Evolutionary conservation across 1,140 invertebrate genomes (phyloP), one percentile per base, ranked within the genome.

Genomic region (Bemisia tabaci): DNA sequence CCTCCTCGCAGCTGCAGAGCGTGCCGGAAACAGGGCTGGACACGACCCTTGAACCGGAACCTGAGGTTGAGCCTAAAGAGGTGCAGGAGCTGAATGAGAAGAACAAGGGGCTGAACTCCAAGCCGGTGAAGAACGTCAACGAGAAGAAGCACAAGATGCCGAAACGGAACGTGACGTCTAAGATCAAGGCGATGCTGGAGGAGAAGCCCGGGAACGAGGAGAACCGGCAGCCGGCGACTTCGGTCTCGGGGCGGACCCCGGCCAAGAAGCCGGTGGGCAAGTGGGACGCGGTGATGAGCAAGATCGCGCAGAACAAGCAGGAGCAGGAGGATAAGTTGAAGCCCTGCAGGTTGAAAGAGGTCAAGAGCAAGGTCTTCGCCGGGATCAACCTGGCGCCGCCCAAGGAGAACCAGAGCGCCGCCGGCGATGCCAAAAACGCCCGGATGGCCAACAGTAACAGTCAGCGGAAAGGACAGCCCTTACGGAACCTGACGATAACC

Each of bases 281-380:
- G 65, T 89, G 89, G 83, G 88, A 91, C 72, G 88, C 85, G 60
- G 86, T 91, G 58, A 87, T 90, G 83, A 89, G 86, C 76, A 91
- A 91, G 77, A 88, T 89, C 63, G 84, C 86, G 24, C 87, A 86
- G 71, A 84, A 84, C 39, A 87, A 89, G 72, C 81, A 78, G 23
- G 85, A 88, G 70, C 83, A 85, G 68, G 48, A 12, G 2, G 70
- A 71, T 23, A 84, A 85, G 73, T 80, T 77, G n/a, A 87, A 86
- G 70, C 82, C 77, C 0, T 74, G 82, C 12, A 84, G 86, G 62
- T 67, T 76, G 63, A 91, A 89, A 75, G 88, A 92, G 74, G 85
- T 92, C 25, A 91, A 91, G 74, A 89, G 89, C 1, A 87, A 88
- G 77, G 86, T 91, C 26, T 76, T 82, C 59, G 69, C 72, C 21